Evolutionary conservation across 2,113 vertebrate genomes (phyloP).

Genomic region (Spheniscus mendiculus): DNA sequence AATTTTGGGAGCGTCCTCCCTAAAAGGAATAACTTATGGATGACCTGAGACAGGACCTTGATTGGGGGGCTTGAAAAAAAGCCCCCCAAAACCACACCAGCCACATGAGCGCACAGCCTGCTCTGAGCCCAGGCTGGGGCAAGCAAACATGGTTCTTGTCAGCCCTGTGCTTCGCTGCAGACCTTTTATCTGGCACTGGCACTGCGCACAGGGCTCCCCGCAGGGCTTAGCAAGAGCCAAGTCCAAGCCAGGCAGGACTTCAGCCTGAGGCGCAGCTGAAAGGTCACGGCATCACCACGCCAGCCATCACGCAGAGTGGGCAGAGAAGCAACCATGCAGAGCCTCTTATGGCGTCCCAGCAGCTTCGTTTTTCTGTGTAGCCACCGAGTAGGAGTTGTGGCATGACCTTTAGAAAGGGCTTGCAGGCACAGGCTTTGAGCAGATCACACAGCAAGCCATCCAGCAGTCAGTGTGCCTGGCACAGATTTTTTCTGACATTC

Average conservation of each 20-base stretch:
- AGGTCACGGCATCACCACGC: background rate
- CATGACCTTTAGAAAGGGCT: background rate
- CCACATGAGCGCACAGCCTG: accelerated
- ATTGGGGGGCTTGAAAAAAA: no score
- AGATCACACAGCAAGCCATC: background rate
- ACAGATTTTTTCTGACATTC: background rate
- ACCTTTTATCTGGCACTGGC: background rate
- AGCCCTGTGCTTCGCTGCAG: background rate
- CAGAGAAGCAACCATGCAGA: background rate
- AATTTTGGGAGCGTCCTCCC: background rate
- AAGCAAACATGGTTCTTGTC: background rate
- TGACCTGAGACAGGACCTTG: background rate
- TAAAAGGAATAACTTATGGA: background rate
- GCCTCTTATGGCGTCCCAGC: accelerated
- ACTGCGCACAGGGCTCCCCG: background rate
- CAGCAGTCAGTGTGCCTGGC: background rate
- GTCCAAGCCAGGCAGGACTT: background rate
- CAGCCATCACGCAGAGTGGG: background rate
- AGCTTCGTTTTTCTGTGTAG: background rate
- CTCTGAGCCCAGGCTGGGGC: background rate
- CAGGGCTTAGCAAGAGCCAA: background rate
- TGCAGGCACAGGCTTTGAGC: background rate
- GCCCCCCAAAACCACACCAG: background rate
- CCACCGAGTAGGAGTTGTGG: background rate
- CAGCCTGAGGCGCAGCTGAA: background rate